Percentiles rank a stretch among this genome's conserved stretches.
Evolutionary conservation across 2,888 invertebrate species (phyloP).

Genomic region (Clitarchus hookeri): DNA sequence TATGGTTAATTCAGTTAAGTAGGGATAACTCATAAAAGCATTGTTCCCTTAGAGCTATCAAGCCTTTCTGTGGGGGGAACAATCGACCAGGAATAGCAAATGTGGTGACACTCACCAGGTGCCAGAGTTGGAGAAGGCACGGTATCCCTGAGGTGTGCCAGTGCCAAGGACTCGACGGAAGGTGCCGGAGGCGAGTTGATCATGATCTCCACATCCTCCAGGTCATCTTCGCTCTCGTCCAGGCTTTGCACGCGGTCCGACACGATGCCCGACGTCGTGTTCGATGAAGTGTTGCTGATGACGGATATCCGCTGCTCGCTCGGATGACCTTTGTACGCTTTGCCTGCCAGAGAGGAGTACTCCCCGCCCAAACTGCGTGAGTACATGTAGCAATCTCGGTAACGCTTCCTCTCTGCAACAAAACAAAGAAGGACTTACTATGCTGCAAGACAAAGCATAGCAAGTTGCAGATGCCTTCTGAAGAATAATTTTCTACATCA

Average conservation of each 20-base stretch:
- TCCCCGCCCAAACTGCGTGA: slow-evolving; percentile 50
- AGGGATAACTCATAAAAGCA: too few relatives aligned
- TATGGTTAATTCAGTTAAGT: too few relatives aligned
- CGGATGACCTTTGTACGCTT: slow-evolving; percentile 58
- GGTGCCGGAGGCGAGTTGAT: slow-evolving; percentile 83
- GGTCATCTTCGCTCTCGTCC: slow-evolving; percentile 73
- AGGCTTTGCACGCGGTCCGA: slow-evolving; percentile 94
- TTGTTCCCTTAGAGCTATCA: too few relatives aligned
- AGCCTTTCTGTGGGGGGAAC: too few relatives aligned
- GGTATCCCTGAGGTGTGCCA: slow-evolving; percentile 72
- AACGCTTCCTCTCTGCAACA: slow-evolving; percentile 62
- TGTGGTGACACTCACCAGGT: background rate
- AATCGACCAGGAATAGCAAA: too few relatives aligned
- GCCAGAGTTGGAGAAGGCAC: slow-evolving; percentile 52
- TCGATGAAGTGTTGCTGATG: slow-evolving; percentile 93
- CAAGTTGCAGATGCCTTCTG: background rate
- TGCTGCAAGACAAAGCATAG: background rate
- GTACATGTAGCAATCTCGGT: slow-evolving; percentile 75
- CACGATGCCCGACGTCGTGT: slow-evolving; percentile 95
- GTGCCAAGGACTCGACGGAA: slow-evolving; percentile 81
- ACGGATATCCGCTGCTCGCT: slow-evolving; percentile 85
- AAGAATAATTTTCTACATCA: too few relatives aligned
- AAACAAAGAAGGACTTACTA: background rate
- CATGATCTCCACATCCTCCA: slow-evolving; percentile 69
- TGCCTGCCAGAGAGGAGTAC: slow-evolving; percentile 35